Evolutionary conservation across 2,113 vertebrate genomes (phyloP), one percentile per base, ranked within the genome.

Genomic region (Brachyhypopomus gauderio): DNA sequence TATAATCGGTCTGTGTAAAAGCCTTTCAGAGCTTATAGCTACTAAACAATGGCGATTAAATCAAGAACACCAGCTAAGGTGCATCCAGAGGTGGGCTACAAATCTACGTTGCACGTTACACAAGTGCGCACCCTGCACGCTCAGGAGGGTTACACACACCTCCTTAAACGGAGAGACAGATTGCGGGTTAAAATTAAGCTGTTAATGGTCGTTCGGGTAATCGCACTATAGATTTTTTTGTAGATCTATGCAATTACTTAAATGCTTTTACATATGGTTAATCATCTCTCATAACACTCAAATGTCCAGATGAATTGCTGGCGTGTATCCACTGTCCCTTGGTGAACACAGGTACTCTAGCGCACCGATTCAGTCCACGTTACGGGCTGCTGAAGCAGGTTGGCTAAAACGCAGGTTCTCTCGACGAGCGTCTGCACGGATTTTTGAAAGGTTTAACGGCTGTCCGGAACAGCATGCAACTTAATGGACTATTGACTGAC

Each of bases 241-340:
- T 7, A 34, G 74, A 85, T 87, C 67, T 85, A 72, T 88, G 64
- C 73, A 91, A 89, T 92, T 84, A 87, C 86, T 88, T 30, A 22
- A 88, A 75, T 25, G 79, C 84, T 82, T 88, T 79, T 85, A 90
- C 89, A 89, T 89, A 60, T 85, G 84, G 86, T 75, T 84, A 84
- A 86, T 83, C 84, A 86, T 88, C 90, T 89, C 75, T 86, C 90
- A 86, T 89, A 87, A 72, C 81, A 84, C 22, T 60, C 85, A 88
- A 83, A 72, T 58, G 0, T 30, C 14, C 75, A 84, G 17, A 86
- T 83, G 86, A 0, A n/a, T 86, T 81, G 27, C 79, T 88, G 85
- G 80, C 80, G 72, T n/a, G 71, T n/a, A 87, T 67, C 0, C 17
- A 52, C 45, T 5, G 20, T 76, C 34, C 25, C 12, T 12, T 41